Evolutionary conservation across 2,797 vertebrate genomes (phyloP).

Genomic region (Coracias cyanogaster): DNA sequence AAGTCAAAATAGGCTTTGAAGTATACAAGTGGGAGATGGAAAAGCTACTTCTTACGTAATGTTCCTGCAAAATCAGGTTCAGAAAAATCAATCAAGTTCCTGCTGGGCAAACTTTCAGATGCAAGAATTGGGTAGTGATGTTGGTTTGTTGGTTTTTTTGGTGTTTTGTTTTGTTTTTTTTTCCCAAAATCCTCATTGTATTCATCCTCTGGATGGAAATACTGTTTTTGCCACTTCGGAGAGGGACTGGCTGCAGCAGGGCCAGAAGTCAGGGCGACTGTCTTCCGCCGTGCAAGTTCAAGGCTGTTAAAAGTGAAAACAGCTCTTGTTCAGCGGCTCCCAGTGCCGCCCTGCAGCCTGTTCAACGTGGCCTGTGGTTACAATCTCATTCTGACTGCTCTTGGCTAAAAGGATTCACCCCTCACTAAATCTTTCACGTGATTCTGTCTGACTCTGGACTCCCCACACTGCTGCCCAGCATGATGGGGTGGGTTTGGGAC

Average conservation of each 20-base stretch:
- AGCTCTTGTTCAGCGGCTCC: neutral
- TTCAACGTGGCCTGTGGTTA: neutral
- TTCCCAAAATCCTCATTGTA: neutral
- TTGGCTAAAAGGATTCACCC: neutral
- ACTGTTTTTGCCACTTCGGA: neutral
- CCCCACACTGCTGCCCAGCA: fast-evolving
- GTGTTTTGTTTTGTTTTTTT: neutral
- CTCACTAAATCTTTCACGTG: neutral
- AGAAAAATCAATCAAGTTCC: neutral
- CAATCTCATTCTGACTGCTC: neutral
- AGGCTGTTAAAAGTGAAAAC: neutral
- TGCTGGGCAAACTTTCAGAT: neutral
- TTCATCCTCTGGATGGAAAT: neutral
- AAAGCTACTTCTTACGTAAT: neutral
- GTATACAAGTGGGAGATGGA: neutral
- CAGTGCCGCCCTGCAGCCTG: neutral
- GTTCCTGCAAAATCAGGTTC: neutral
- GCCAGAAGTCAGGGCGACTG: neutral
- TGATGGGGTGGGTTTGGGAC: neutral
- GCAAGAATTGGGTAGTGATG: neutral
- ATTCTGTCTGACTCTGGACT: neutral
- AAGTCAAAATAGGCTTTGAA: neutral
- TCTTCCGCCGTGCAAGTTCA: neutral
- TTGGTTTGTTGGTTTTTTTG: neutral
- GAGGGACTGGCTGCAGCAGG: neutral